These are phyloP conservation scores for Mormyrops attenuatus DNA, from an alignment of 2,797 vertebrate species.

Conservation along the genomic window DNA sequence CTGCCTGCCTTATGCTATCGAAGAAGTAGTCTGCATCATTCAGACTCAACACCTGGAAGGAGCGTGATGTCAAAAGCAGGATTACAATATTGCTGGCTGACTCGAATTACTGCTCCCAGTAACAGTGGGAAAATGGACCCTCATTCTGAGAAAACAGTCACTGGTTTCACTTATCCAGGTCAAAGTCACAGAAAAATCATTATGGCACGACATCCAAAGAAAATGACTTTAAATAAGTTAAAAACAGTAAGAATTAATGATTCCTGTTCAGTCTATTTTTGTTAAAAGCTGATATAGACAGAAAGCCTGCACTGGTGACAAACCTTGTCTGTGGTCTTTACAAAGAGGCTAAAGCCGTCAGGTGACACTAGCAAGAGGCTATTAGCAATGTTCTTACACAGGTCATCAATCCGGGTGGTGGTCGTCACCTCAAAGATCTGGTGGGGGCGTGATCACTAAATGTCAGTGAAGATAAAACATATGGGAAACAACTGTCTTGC, in stretches of 20 bases:
- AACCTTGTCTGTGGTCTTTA: constrained; percentile 90
- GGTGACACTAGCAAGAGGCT: constrained; percentile 71
- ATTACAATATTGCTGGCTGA: background rate
- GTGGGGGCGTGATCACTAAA: background rate
- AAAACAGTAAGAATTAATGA: background rate
- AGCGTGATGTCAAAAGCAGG: background rate
- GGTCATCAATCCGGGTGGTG: constrained; percentile 69
- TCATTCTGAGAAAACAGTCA: background rate
- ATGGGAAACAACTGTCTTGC: background rate
- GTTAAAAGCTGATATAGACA: background rate
- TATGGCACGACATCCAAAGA: background rate
- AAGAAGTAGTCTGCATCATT: constrained; percentile 91
- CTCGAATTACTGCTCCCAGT: background rate
- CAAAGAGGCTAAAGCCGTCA: constrained; percentile 89
- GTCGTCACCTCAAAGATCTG: constrained; percentile 79
- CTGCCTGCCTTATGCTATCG: constrained; percentile 82
- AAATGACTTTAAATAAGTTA: background rate
- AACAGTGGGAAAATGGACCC: background rate
- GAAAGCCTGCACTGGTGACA: background rate
- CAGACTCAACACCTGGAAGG: constrained; percentile 81
- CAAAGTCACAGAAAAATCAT: background rate
- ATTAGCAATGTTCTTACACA: constrained; percentile 66
- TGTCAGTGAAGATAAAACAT: background rate
- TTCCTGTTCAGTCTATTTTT: background rate
- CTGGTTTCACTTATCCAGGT: background rate